phyloP scores from a whole-genome alignment of 1,140 invertebrate genomes.

The Acromyrmex charruanus region DNA sequence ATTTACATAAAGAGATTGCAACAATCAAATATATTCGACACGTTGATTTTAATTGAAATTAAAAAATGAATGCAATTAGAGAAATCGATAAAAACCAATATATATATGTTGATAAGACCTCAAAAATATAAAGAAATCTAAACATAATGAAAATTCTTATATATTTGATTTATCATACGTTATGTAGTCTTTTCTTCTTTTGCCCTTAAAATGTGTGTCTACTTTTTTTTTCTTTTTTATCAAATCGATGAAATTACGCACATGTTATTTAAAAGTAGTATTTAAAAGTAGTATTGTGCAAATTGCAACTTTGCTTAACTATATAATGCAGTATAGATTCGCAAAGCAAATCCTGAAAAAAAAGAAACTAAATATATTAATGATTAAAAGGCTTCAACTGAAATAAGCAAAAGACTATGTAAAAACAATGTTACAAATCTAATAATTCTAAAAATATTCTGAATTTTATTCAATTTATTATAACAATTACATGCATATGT shows the following conservation, averaged over 20 bases:
- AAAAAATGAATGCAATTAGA: neutral
- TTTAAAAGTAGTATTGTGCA: constrained; percentile 52
- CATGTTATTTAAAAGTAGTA: constrained; percentile 50
- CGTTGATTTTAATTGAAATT: constrained; percentile 35
- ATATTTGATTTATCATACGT: neutral
- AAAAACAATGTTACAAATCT: neutral
- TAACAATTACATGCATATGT: neutral
- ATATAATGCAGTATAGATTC: constrained; percentile 75
- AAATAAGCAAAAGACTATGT: constrained; percentile 14
- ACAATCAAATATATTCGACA: constrained; percentile 26
- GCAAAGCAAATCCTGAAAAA: constrained; percentile 64
- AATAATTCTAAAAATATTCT: constrained; percentile 38
- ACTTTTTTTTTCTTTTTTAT: neutral
- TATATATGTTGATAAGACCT: neutral
- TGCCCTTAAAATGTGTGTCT: neutral
- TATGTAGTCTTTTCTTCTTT: neutral
- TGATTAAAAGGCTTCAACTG: constrained; percentile 8
- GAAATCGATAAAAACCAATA: neutral
- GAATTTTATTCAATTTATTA: constrained; percentile 17
- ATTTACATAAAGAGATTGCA: constrained; percentile 41
- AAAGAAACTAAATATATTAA: constrained; percentile 2
- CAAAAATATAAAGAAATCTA: neutral
- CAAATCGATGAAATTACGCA: constrained; percentile 54
- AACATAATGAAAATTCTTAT: neutral
- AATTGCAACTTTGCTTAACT: constrained; percentile 74